phyloP scores from a whole-genome alignment of 2,888 invertebrate genomes.

The Chaitophorus viminalis region DNA sequence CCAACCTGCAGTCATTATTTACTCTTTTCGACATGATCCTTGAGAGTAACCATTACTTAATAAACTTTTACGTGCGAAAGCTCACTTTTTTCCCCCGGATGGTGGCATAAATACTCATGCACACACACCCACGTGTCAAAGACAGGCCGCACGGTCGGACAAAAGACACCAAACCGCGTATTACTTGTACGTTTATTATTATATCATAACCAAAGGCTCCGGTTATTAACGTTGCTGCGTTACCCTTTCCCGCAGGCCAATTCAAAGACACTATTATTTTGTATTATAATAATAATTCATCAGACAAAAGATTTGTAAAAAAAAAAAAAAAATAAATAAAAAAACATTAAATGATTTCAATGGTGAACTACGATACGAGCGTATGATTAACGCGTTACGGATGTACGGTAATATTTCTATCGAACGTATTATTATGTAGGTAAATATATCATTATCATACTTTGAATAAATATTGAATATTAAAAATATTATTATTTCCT shows the following conservation, averaged over 20 bases:
- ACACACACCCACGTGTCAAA: conserved; percentile 41
- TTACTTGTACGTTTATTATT: conserved; percentile 28
- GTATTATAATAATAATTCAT: background rate
- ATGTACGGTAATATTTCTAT: too few species aligned
- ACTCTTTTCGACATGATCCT: conserved; percentile 29
- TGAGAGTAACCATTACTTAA: background rate
- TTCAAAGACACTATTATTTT: conserved; percentile 19
- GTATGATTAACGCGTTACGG: too few species aligned
- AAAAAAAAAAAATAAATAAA: background rate
- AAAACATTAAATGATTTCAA: background rate
- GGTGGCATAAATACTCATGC: conserved; percentile 35
- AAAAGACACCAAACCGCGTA: conserved; percentile 20
- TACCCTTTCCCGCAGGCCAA: background rate
- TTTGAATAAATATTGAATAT: too few species aligned
- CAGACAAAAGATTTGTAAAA: background rate
- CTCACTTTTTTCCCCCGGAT: background rate
- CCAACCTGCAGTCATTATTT: conserved; percentile 8
- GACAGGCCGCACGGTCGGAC: conserved; percentile 22
- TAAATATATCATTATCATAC: too few species aligned
- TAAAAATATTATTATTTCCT: too few species aligned
- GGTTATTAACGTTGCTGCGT: background rate
- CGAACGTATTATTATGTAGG: too few species aligned
- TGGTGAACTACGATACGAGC: too few species aligned
- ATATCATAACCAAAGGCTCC: background rate
- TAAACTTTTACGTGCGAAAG: conserved; percentile 13